Percentiles rank a stretch among this genome's conserved stretches.
Conservation (phyloP, 2,888 invertebrate species). For the Cryptus viduatorius region DNA sequence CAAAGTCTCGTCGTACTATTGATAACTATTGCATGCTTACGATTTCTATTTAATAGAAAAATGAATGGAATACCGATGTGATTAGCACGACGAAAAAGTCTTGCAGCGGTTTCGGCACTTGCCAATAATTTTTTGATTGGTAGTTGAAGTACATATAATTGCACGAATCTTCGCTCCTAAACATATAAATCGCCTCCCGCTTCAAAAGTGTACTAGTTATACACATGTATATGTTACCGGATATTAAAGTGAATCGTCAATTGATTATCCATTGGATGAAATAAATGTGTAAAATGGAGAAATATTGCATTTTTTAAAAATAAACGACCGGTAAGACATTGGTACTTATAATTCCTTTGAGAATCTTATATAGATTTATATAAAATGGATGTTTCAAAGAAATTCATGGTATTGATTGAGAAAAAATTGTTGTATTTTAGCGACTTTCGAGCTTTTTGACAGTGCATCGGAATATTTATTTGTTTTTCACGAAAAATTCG, state of each 20-base stretch:
- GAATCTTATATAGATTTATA: not conserved
- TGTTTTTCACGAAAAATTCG: not conserved
- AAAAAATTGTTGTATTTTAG: not conserved
- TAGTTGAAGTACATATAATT: conserved; percentile 22
- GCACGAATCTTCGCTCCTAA: conserved; percentile 28
- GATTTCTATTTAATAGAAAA: conserved; percentile 7
- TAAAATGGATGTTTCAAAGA: no score
- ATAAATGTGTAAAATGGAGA: conserved; percentile 15
- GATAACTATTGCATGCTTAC: conserved; percentile 20
- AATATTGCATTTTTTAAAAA: not conserved
- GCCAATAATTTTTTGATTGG: not conserved
- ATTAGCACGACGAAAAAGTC: conserved; percentile 26
- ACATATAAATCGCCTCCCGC: conserved; percentile 30
- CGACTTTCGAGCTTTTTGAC: not conserved
- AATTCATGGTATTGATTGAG: not conserved
- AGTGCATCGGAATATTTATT: not conserved
- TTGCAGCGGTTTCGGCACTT: not conserved
- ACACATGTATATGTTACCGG: conserved; percentile 19
- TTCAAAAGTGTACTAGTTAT: conserved; percentile 46
- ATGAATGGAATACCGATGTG: not conserved
- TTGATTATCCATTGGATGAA: conserved; percentile 27
- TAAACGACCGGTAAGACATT: no score
- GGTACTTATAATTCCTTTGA: no score
- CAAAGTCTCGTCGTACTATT: conserved; percentile 13
- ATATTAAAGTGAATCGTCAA: conserved; percentile 21